Evolutionary conservation across 2,888 invertebrate species (phyloP).

Genomic region (Sesia apiformis): DNA sequence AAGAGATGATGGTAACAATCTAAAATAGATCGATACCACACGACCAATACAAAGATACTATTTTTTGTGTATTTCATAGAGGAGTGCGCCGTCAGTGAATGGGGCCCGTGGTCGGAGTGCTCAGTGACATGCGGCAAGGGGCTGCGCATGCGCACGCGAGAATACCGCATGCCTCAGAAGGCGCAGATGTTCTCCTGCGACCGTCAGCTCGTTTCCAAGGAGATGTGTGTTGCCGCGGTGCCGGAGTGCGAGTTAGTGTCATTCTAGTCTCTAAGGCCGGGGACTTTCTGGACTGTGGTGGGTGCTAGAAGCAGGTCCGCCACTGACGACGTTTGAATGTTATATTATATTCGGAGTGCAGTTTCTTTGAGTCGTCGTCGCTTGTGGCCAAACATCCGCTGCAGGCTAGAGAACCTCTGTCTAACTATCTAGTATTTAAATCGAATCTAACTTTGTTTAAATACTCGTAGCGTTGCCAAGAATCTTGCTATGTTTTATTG

Average conservation of each 20-base stretch:
- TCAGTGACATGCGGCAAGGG: conserved; percentile 93
- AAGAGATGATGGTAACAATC: too few relatives aligned
- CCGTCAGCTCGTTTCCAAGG: conserved; percentile 87
- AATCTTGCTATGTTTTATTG: too few relatives aligned
- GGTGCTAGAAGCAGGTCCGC: too few relatives aligned
- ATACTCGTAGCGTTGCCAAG: too few relatives aligned
- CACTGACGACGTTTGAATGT: neutral
- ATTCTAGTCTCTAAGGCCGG: neutral
- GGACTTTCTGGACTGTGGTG: neutral
- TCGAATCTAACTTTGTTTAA: too few relatives aligned
- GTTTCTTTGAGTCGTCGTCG: too few relatives aligned
- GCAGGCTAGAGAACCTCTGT: too few relatives aligned
- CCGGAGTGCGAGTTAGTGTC: conserved; percentile 82
- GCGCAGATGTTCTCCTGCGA: conserved; percentile 81
- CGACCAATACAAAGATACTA: too few relatives aligned
- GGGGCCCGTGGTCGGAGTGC: conserved; percentile 86
- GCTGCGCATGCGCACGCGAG: conserved; percentile 83
- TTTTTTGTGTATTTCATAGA: conserved; percentile 54
- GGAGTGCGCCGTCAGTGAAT: conserved; percentile 86
- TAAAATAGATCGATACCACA: too few relatives aligned
- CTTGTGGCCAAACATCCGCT: too few relatives aligned
- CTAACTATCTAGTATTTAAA: too few relatives aligned
- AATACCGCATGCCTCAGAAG: conserved; percentile 80
- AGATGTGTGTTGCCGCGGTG: conserved; percentile 89
- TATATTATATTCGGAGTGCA: too few relatives aligned